Evolutionary conservation across 92 coral and sea anemone genomes (phyloP).

Genomic region (Muricea muricata): DNA sequence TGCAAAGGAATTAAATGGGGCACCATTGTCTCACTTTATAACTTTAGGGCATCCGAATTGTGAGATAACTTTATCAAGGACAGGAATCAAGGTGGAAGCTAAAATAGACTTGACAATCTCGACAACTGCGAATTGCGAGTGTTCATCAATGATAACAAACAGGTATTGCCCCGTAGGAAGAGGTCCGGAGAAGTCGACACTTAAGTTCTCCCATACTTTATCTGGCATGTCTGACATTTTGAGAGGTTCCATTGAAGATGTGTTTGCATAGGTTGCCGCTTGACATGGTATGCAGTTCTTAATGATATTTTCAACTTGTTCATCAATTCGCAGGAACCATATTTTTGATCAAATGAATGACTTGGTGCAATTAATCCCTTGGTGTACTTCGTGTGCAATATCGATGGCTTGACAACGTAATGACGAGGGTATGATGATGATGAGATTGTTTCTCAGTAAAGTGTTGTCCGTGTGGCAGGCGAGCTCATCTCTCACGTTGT

Average conservation of each 20-base stretch:
- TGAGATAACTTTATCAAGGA: slow-evolving; percentile 34
- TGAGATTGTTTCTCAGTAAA: background rate
- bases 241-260: slow-evolving; percentile 5
- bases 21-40: slow-evolving; percentile 33
- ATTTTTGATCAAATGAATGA: slow-evolving; percentile 17
- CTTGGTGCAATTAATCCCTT: slow-evolving; percentile 37
- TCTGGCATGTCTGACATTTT: slow-evolving; percentile 23
- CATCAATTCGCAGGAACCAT: slow-evolving; percentile 5
- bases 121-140: slow-evolving; percentile 28
- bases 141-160: slow-evolving; percentile 12
- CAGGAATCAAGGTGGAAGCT: background rate
- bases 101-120: slow-evolving; percentile 25
- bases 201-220: slow-evolving; percentile 11
- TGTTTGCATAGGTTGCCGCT: background rate
- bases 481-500: slow-evolving; percentile 16
- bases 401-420: background rate
- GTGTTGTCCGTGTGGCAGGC: background rate
- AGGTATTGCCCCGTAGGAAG: background rate
- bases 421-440: background rate
- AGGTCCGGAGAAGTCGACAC: slow-evolving; percentile 7
- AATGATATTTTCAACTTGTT: background rate
- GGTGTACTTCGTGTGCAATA: slow-evolving; percentile 59
- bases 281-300: slow-evolving; percentile 8
- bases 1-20: slow-evolving; percentile 24
- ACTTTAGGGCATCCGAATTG: slow-evolving; percentile 38